Evolutionary conservation across 2,113 vertebrate genomes (phyloP).

Genomic region (Syngnathus floridae): DNA sequence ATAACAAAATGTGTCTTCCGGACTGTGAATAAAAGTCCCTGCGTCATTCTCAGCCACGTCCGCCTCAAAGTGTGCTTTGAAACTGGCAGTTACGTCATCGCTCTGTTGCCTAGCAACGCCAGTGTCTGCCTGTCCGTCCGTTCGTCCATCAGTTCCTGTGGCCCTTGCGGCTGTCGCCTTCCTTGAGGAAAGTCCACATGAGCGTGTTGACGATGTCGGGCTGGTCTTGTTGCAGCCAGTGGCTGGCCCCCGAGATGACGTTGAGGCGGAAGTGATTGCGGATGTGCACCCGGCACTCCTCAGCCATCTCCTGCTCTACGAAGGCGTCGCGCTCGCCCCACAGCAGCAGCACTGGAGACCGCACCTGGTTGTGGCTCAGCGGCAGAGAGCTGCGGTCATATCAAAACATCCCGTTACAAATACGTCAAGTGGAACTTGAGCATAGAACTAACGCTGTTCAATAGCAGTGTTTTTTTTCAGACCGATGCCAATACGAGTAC

Average conservation of each 20-base stretch:
- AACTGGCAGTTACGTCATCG: conserved; percentile 50
- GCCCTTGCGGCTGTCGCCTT: conserved; percentile 81
- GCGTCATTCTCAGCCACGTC: not conserved
- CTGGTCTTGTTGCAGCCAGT: conserved; percentile 98
- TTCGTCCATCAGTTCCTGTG: conserved; percentile 64
- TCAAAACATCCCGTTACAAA: not conserved
- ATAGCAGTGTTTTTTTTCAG: no score
- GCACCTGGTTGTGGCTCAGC: conserved; percentile 81
- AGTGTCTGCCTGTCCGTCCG: conserved; percentile 25
- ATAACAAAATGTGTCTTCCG: not conserved
- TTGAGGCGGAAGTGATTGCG: conserved; percentile 91
- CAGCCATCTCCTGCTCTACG: conserved; percentile 93
- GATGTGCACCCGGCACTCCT: conserved; percentile 87
- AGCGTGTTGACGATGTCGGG: conserved; percentile 94
- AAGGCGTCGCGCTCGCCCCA: conserved; percentile 94
- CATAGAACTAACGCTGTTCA: no score
- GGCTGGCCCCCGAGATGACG: conserved; percentile 90
- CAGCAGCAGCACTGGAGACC: conserved; percentile 84
- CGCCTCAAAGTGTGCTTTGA: conserved; percentile 37
- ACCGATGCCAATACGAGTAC: no score
- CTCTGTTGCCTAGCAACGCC: conserved; percentile 54
- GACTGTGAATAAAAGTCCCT: not conserved
- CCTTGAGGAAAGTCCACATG: conserved; percentile 98
- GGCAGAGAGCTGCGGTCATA: conserved; percentile 77
- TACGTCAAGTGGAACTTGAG: no score